Evolutionary conservation across 1,140 invertebrate species (phyloP).

Genomic region (Tetraneura akinire): DNA sequence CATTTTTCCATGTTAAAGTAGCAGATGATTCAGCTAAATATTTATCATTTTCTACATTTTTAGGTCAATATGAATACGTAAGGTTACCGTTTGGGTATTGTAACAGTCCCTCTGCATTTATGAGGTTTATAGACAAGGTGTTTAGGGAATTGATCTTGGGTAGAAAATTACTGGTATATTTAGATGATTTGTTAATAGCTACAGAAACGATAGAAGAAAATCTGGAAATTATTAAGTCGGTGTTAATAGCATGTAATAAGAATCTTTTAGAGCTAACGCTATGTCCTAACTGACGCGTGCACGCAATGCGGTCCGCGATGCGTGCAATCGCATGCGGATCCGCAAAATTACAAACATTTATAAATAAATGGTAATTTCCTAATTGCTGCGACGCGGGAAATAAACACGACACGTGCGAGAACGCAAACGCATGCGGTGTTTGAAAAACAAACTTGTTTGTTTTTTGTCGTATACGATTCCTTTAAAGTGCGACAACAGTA

Average conservation of each 20-base stretch:
- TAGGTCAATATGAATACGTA: neutral
- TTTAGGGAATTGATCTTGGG: neutral
- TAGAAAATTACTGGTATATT: neutral
- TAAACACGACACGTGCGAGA: neutral
- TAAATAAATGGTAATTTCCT: neutral
- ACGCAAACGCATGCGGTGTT: too few species aligned
- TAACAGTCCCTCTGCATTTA: constrained; percentile 1
- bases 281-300: constrained; percentile 13
- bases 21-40: neutral
- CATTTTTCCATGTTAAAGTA: constrained; percentile 24
- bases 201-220: neutral
- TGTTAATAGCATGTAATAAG: neutral
- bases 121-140: constrained; percentile 2
- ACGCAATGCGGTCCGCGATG: constrained; percentile 2
- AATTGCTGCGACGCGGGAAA: neutral
- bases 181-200: neutral
- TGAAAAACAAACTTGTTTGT: neutral
- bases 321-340: neutral
- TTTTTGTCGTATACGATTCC: constrained; percentile 1
- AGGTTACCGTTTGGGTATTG: constrained; percentile 11
- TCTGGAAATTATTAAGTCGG: neutral
- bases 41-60: constrained; percentile 7
- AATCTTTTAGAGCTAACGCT: neutral
- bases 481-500: too few species aligned
- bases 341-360: neutral